These are phyloP conservation scores for Smittia sp. DNA, from an alignment of 2,888 invertebrate genomes.

Conservation along the genomic window DNA sequence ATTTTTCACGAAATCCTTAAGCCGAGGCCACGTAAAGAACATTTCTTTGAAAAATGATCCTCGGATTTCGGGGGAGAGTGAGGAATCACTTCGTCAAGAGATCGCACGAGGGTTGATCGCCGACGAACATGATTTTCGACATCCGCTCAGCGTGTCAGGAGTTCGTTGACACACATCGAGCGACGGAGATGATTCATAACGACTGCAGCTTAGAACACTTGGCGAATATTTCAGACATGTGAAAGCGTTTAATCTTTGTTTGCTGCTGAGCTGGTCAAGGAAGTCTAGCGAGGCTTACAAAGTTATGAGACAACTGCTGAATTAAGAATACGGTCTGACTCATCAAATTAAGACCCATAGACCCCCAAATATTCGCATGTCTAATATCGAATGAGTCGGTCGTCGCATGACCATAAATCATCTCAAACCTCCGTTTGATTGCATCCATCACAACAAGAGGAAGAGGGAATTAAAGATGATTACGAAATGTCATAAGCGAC, in stretches of 20 bases:
- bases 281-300: too few species aligned
- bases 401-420: too few species aligned
- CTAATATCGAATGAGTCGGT: neutral
- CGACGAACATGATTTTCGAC: conserved; percentile 24
- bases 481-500: conserved; percentile 25
- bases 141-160: neutral
- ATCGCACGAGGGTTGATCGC: neutral
- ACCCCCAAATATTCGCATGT: too few species aligned
- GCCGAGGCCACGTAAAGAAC: neutral
- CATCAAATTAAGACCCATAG: too few species aligned
- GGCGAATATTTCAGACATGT: neutral
- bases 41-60: neutral
- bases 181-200: neutral
- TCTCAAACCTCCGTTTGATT: neutral
- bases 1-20: conserved; percentile 37
- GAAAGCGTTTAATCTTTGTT: too few species aligned
- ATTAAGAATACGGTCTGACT: too few species aligned
- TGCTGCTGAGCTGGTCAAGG: too few species aligned
- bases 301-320: too few species aligned
- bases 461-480: neutral
- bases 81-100: neutral
- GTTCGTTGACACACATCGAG: conserved; percentile 3
- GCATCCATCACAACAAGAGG: conserved; percentile 13
- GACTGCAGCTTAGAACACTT: neutral
- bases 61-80: neutral